Conservation (phyloP, 1,140 invertebrate genomes). For the Pseudomyrmex concolor region DNA sequence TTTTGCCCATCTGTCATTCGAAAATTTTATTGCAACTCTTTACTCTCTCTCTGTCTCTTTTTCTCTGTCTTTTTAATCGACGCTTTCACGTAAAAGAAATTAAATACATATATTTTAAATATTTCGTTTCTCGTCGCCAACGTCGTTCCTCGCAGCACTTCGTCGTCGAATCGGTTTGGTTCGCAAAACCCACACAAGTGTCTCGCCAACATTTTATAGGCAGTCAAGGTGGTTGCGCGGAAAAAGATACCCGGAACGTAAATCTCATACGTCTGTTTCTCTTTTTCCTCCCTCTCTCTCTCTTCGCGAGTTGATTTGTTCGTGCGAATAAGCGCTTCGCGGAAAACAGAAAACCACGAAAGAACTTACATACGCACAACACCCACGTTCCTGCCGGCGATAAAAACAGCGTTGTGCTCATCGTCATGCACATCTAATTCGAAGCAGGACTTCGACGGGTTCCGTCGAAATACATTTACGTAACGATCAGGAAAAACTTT, state of each 20-base stretch:
- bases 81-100: too few species aligned
- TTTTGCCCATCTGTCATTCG: too few species aligned
- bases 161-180: slow-evolving; percentile 45
- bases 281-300: not conserved
- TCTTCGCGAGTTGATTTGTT: slow-evolving; percentile 8
- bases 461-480: slow-evolving; percentile 39
- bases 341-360: slow-evolving; percentile 66
- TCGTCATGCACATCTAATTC: slow-evolving; percentile 31
- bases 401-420: slow-evolving; percentile 44
- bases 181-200: slow-evolving; percentile 59
- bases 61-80: too few species aligned
- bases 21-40: too few species aligned
- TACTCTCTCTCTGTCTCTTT: too few species aligned
- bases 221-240: slow-evolving; percentile 69
- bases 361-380: slow-evolving; percentile 6
- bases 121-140: slow-evolving; percentile 25
- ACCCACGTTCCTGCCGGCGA: slow-evolving; percentile 30
- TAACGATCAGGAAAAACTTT: slow-evolving; percentile 29
- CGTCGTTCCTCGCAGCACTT: slow-evolving; percentile 18
- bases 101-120: too few species aligned
- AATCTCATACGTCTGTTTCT: slow-evolving; percentile 51
- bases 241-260: slow-evolving; percentile 65
- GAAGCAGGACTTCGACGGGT: slow-evolving; percentile 19
- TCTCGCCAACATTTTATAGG: slow-evolving; percentile 68
- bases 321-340: slow-evolving; percentile 48